phyloP scores from a whole-genome alignment of 2,113 vertebrate species.

The Pithys albifrons region DNA sequence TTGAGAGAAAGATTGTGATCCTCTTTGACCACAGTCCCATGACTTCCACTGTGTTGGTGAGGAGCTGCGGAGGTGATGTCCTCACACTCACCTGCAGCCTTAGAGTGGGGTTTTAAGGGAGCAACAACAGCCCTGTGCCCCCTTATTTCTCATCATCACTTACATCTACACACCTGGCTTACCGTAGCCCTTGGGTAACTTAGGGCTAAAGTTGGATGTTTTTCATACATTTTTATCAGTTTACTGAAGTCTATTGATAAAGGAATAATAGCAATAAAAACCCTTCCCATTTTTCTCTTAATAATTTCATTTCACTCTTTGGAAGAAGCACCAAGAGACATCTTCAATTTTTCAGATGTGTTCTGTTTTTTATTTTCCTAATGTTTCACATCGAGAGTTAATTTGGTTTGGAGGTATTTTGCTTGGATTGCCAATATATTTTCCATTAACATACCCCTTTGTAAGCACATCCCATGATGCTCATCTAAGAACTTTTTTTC shows the following conservation, averaged over 20 bases:
- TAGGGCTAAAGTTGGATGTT: background rate
- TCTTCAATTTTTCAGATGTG: background rate
- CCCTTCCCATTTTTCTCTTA: background rate
- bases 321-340: background rate
- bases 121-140: background rate
- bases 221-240: background rate
- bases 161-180: background rate
- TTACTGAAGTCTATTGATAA: background rate
- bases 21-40: background rate
- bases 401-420: background rate
- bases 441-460: background rate
- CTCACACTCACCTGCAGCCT: background rate
- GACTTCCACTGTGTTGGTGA: background rate
- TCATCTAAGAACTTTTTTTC: background rate
- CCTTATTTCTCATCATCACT: fast-evolving
- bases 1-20: background rate
- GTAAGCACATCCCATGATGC: background rate
- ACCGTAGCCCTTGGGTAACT: background rate
- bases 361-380: background rate
- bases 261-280: background rate
- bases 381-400: background rate
- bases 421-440: background rate
- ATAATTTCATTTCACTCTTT: background rate
- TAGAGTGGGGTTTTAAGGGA: background rate
- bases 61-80: background rate